phyloP scores from a whole-genome alignment of 2,797 vertebrate genomes.

The Loris lydekkerianus region DNA sequence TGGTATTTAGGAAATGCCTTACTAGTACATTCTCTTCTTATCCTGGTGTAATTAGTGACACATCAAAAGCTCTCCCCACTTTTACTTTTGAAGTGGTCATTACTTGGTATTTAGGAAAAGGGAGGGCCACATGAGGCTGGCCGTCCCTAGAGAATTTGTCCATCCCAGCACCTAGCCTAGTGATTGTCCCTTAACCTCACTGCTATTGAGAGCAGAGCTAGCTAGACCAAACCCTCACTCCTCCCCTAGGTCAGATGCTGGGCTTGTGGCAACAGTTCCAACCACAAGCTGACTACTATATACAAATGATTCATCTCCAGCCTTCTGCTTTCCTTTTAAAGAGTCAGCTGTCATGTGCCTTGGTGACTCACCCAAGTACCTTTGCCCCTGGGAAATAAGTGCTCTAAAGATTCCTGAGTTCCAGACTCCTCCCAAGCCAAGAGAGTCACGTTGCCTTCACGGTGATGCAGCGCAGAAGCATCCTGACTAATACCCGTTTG shows the following conservation, averaged over 20 bases:
- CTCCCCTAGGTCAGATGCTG: neutral
- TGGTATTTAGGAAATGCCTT: neutral
- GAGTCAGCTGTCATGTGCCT: slow-evolving; percentile 51
- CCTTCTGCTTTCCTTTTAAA: slow-evolving; percentile 57
- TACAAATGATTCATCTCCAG: slow-evolving; percentile 66
- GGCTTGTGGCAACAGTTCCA: neutral
- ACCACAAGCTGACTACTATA: neutral
- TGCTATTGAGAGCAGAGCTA: neutral
- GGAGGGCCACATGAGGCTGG: neutral
- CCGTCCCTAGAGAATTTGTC: neutral
- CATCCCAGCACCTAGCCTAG: neutral
- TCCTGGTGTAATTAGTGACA: neutral
- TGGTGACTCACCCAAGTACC: slow-evolving; percentile 48
- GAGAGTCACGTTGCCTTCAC: neutral
- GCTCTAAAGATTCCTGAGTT: slow-evolving; percentile 25
- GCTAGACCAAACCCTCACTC: neutral
- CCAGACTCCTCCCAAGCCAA: slow-evolving; percentile 44
- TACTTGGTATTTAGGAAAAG: neutral
- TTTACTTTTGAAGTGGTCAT: neutral
- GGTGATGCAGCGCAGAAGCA: neutral
- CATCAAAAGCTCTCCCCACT: neutral
- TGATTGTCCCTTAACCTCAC: neutral
- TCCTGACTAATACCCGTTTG: neutral
- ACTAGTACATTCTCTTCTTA: neutral
- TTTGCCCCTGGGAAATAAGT: slow-evolving; percentile 27